Conservation (phyloP, 2,113 vertebrate genomes). For the Gasterosteus aculeatus region DNA sequence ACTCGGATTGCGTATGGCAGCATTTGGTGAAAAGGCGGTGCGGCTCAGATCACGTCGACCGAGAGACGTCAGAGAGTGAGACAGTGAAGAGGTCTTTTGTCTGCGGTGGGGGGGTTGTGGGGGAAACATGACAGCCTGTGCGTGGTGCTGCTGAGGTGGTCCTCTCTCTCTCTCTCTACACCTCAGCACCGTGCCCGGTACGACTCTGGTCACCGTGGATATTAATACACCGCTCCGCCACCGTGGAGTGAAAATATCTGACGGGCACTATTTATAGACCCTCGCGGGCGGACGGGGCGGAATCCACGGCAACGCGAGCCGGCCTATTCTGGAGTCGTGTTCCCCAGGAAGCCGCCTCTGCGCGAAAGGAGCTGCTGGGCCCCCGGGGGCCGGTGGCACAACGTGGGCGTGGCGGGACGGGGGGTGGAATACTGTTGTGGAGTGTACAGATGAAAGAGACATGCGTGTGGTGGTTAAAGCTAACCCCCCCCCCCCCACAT, state of each 20-base stretch:
- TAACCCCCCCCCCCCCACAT: slow-evolving; percentile 48
- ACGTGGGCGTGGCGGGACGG: slow-evolving; percentile 37
- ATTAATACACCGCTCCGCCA: slow-evolving; percentile 79
- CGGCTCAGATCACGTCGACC: slow-evolving; percentile 27
- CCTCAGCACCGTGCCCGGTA: slow-evolving; percentile 55
- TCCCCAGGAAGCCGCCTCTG: slow-evolving; percentile 62
- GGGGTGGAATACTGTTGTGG: slow-evolving; percentile 28
- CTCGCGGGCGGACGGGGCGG: slow-evolving; percentile 70
- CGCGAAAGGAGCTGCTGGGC: slow-evolving; percentile 43
- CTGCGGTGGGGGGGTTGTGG: slow-evolving; percentile 41
- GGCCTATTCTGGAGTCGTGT: slow-evolving; percentile 66
- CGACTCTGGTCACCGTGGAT: slow-evolving; percentile 75
- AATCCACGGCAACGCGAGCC: slow-evolving; percentile 75
- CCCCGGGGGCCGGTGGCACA: slow-evolving; percentile 46
- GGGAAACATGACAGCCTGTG: slow-evolving; percentile 52
- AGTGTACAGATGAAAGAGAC: slow-evolving; percentile 41
- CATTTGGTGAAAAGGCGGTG: slow-evolving; percentile 32
- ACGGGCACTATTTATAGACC: slow-evolving; percentile 82
- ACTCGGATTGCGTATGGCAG: no score
- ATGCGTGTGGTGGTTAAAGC: slow-evolving; percentile 38
- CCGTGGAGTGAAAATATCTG: slow-evolving; percentile 80
- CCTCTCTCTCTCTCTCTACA: slow-evolving; percentile 16
- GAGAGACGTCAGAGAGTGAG: slow-evolving; percentile 31
- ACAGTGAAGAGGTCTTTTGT: slow-evolving; percentile 54
- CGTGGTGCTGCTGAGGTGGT: slow-evolving; percentile 47